These are phyloP conservation scores for Syritta pipiens DNA, from an alignment of 2,888 invertebrate genomes.

Conservation along the genomic window DNA sequence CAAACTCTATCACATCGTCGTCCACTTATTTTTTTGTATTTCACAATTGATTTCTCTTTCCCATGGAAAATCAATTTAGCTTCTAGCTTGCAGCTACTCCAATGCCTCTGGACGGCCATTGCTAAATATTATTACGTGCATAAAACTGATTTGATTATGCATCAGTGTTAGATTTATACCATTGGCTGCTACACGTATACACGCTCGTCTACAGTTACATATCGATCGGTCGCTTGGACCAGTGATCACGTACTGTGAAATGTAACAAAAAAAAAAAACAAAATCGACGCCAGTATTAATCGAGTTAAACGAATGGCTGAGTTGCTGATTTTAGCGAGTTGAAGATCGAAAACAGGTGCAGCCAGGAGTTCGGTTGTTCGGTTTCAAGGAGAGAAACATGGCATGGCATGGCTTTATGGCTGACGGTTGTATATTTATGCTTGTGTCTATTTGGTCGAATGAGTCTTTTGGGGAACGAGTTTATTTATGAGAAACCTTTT, in stretches of 20 bases:
- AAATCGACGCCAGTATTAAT: constrained; percentile 37
- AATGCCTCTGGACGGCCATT: background rate
- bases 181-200: background rate
- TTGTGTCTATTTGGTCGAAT: background rate
- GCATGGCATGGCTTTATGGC: too few species aligned
- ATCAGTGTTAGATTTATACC: constrained; percentile 30
- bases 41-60: background rate
- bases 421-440: constrained; percentile 8
- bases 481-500: background rate
- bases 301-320: constrained; percentile 31
- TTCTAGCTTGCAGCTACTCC: too few species aligned
- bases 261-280: constrained; percentile 45
- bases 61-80: constrained; percentile 8
- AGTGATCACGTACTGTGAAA: constrained; percentile 54
- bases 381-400: background rate
- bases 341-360: constrained; percentile 34
- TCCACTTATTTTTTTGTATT: constrained; percentile 46
- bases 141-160: constrained; percentile 23
- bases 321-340: constrained; percentile 22
- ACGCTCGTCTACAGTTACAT: background rate
- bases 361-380: too few species aligned
- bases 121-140: constrained; percentile 22
- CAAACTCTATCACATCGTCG: background rate
- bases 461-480: background rate
- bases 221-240: constrained; percentile 28